phyloP scores from a whole-genome alignment of 2,888 invertebrate genomes.

The Caenorhabditis plicata region DNA sequence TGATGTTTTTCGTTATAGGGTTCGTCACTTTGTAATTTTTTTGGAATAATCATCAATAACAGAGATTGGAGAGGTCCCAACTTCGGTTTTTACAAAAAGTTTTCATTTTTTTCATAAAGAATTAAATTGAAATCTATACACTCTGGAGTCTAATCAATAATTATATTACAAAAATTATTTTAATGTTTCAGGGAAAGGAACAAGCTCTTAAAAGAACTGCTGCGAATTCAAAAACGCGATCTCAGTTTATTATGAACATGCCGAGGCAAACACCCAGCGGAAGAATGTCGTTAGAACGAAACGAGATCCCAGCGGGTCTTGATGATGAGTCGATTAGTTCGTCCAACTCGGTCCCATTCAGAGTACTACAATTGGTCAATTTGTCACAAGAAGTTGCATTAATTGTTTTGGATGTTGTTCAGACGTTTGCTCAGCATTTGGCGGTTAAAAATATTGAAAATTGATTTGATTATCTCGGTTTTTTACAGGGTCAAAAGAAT shows the following conservation, averaged over 20 bases:
- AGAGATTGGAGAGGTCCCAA: no score
- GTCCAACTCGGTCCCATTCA: slow-evolving; percentile 35
- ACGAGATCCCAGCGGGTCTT: neutral
- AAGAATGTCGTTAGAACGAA: neutral
- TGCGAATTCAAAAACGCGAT: slow-evolving; percentile 29
- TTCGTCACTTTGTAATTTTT: neutral
- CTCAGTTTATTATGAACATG: slow-evolving; percentile 15
- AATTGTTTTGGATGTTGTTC: slow-evolving; percentile 78
- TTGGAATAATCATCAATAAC: no score
- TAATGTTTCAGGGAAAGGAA: slow-evolving; percentile 18
- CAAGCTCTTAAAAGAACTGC: slow-evolving; percentile 25
- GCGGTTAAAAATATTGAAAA: slow-evolving; percentile 23
- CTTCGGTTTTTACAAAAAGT: no score
- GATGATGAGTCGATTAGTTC: neutral
- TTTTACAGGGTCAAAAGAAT: no score
- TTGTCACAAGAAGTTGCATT: slow-evolving; percentile 82
- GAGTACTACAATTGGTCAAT: slow-evolving; percentile 77
- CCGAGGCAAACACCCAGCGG: neutral
- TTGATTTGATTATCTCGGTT: neutral
- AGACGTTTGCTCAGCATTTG: slow-evolving; percentile 54
- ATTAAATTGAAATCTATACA: neutral
- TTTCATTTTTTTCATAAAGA: slow-evolving; percentile 1
- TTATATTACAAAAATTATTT: neutral
- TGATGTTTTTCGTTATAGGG: slow-evolving; percentile 53
- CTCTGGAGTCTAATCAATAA: no score